phyloP scores from a whole-genome alignment of 2,888 invertebrate genomes.

The Lamellibrachia columna region DNA sequence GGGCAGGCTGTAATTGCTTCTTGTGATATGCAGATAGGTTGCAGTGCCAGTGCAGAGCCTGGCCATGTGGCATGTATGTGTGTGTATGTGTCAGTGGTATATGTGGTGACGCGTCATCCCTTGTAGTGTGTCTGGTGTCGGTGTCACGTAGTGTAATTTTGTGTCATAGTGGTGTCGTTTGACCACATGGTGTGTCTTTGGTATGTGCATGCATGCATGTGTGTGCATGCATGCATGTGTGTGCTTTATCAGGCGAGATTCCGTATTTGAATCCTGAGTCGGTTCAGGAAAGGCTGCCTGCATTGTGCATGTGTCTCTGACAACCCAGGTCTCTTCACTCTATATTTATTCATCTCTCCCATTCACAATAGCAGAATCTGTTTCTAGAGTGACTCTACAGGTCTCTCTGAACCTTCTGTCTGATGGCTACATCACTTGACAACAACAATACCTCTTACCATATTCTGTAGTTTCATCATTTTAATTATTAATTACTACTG shows the following conservation, averaged over 20 bases:
- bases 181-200: not conserved
- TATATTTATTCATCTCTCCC: not conserved
- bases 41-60: not conserved
- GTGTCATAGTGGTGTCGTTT: conserved; percentile 9
- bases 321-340: not conserved
- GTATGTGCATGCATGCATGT: not conserved
- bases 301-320: not conserved
- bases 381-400: no score
- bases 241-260: no score
- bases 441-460: no score
- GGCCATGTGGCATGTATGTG: not conserved
- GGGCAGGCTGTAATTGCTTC: not conserved
- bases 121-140: not conserved
- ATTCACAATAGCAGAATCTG: not conserved
- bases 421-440: no score
- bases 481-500: no score
- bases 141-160: not conserved
- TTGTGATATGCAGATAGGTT: not conserved
- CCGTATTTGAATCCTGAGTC: not conserved
- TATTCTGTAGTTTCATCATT: no score
- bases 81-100: not conserved
- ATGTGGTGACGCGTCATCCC: not conserved
- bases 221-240: no score
- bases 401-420: no score
- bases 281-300: not conserved